Base-by-base conservation (phyloP, 23 tunicate species). In the Phallusia fumigata region DNA sequence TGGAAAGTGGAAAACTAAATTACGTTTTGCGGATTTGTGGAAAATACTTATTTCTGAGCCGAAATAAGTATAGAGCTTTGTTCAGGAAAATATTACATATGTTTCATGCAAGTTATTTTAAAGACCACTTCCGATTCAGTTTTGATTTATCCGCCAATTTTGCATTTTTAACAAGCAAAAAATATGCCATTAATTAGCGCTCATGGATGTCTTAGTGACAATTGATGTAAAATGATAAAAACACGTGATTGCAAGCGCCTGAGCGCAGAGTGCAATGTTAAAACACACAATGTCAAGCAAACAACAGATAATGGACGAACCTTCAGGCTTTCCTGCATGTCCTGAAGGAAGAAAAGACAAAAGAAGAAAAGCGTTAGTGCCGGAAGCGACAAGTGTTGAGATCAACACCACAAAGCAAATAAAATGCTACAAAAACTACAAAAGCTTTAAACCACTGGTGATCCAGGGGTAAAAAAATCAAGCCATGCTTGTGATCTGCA, bases 251-350 rank as follows among this genome's bases (percentile, higher is more conserved):
- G 47, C 47, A 40, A 6, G 28, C 26, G 16, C 8, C 69, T 58
- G 16, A 24, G 28, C 69, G 11, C 16, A 58, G 28, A n/a, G 69
- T 21, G 16, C 69, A 58, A 22, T 21, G 28, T 6, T 16, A 58
- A 58, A 58, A 11, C 69, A 58, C 69, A 21, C 28, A 40, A 10
- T 40, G 5, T 5, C 10, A 11, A 58, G 13, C 3, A 11, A 58
- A 58, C 69, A 58, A 16, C 11, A 24, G 13, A 13, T 6, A 58
- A 24, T 58, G 26, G 16, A 58, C 69, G 69, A 58, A 58, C 69
- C 69, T 58, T 58, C 69, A 58, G 69, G 69, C 69, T 58, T 21
- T 58, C 28, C 69, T 58, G 69, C 69, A 58, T 24, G 28, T 58
- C 69, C 69, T 58, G 69, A 58, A 58, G 69, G 69, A 58, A 24